Evolutionary conservation across 2,888 invertebrate species (phyloP).

Genomic region (Galeruca laticollis): DNA sequence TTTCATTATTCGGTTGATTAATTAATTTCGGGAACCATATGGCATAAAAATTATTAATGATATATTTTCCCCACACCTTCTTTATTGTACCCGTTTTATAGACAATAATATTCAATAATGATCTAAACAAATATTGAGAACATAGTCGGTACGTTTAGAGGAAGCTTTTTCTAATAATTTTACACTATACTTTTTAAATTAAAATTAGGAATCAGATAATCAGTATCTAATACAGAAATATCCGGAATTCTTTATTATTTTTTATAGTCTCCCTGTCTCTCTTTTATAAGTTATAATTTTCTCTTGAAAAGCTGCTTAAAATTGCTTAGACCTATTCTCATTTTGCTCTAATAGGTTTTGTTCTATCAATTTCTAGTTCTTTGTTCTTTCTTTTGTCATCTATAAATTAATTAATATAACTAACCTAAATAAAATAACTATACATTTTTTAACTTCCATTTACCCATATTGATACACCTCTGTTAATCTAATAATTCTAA

Average conservation of each 20-base stretch:
- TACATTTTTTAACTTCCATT: neutral
- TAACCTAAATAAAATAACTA: neutral
- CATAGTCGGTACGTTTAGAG: neutral
- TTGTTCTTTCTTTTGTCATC: too few relatives aligned
- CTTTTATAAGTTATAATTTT: too few relatives aligned
- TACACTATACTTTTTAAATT: too few relatives aligned
- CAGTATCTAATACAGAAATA: too few relatives aligned
- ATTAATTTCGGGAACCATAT: conserved; percentile 40
- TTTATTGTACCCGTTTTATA: conserved; percentile 26
- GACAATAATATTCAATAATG: conserved; percentile 23
- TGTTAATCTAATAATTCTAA: neutral
- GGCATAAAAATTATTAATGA: conserved; percentile 34
- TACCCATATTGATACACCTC: neutral
- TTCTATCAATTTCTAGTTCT: too few relatives aligned
- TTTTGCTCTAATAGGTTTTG: too few relatives aligned
- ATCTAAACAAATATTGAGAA: conserved; percentile 15
- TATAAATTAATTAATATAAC: too few relatives aligned
- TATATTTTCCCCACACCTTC: conserved; percentile 15
- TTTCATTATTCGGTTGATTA: conserved; percentile 36
- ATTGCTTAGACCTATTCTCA: too few relatives aligned
- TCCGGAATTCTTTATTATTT: too few relatives aligned
- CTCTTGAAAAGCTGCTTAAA: too few relatives aligned
- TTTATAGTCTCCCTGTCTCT: too few relatives aligned
- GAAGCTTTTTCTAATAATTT: neutral
- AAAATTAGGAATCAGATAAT: too few relatives aligned